phyloP scores from a whole-genome alignment of 2,888 invertebrate species.

The Isotomurus palustris region DNA sequence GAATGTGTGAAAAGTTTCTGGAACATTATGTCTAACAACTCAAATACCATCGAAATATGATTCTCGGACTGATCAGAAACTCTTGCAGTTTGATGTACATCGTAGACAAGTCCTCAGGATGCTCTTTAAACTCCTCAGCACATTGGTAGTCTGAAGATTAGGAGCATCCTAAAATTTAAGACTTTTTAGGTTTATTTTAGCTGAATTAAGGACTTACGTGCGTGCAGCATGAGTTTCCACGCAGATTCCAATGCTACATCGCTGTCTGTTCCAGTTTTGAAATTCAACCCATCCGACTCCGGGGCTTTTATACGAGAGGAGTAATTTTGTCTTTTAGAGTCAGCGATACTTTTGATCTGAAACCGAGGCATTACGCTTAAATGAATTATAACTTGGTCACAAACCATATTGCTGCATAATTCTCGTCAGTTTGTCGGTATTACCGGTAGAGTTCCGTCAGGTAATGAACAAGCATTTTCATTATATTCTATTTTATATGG shows the following conservation, averaged over 20 bases:
- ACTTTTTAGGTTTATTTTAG: not conserved
- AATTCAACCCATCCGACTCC: not conserved
- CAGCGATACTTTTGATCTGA: not conserved
- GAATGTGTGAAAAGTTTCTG: not conserved
- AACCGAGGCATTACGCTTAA: too few relatives aligned
- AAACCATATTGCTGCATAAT: not conserved
- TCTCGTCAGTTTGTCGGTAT: not conserved
- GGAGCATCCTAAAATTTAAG: not conserved
- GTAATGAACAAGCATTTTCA: not conserved
- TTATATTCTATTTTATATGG: not conserved
- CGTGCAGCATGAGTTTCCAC: conserved; percentile 24
- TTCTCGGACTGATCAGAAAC: conserved; percentile 25
- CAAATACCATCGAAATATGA: conserved; percentile 27
- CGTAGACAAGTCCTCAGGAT: conserved; percentile 22
- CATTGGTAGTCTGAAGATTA: conserved; percentile 22
- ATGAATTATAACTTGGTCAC: too few relatives aligned
- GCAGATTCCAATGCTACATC: conserved; percentile 23
- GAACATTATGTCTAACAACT: not conserved
- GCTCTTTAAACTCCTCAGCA: conserved; percentile 15
- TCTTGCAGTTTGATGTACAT: conserved; percentile 32
- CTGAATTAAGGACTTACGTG: conserved; percentile 14
- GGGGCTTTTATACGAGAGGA: not conserved
- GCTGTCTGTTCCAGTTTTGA: not conserved
- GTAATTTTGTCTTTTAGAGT: not conserved
- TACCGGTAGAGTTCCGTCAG: not conserved